Conservation (phyloP, 2,113 vertebrate genomes). For the Lipophrys pholis region DNA sequence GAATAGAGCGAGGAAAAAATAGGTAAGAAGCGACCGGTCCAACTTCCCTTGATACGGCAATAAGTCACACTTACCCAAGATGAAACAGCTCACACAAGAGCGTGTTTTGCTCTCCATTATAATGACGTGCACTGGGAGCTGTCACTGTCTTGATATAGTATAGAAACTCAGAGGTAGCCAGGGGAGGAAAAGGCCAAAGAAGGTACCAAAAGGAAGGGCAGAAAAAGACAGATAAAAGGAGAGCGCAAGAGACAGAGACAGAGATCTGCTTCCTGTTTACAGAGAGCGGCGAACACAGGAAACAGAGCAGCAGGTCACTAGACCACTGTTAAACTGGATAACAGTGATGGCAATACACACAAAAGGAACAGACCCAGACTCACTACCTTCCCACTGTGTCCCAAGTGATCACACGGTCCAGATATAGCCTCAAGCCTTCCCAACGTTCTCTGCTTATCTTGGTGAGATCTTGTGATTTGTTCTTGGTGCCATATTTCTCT, state of each 20-base stretch:
- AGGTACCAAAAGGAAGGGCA: slow-evolving; percentile 29
- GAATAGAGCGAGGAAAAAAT: slow-evolving; percentile 68
- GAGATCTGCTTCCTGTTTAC: slow-evolving; percentile 79
- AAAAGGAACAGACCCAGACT: neutral
- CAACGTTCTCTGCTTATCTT: slow-evolving; percentile 23
- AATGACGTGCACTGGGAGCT: slow-evolving; percentile 30
- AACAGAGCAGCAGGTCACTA: slow-evolving; percentile 49
- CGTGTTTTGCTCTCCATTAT: slow-evolving; percentile 44
- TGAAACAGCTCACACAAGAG: slow-evolving; percentile 25
- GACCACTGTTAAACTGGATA: slow-evolving; percentile 32
- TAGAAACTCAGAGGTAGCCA: slow-evolving; percentile 23
- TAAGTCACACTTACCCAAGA: slow-evolving; percentile 43
- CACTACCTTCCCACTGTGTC: slow-evolving; percentile 50
- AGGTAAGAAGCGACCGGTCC: slow-evolving; percentile 57
- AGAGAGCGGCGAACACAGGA: slow-evolving; percentile 54
- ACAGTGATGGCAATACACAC: slow-evolving; percentile 21
- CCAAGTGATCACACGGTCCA: slow-evolving; percentile 50
- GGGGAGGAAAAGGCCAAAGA: slow-evolving; percentile 35
- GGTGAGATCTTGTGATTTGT: slow-evolving; percentile 44
- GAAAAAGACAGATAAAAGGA: slow-evolving; percentile 50
- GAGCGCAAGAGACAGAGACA: slow-evolving; percentile 35
- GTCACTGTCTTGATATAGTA: slow-evolving; percentile 48
- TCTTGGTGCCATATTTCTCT: slow-evolving; percentile 30
- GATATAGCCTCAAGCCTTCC: slow-evolving; percentile 47
- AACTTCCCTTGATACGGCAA: slow-evolving; percentile 22